Evolutionary conservation across 2,113 vertebrate species (phyloP).

Genomic region (Pavo muticus): DNA sequence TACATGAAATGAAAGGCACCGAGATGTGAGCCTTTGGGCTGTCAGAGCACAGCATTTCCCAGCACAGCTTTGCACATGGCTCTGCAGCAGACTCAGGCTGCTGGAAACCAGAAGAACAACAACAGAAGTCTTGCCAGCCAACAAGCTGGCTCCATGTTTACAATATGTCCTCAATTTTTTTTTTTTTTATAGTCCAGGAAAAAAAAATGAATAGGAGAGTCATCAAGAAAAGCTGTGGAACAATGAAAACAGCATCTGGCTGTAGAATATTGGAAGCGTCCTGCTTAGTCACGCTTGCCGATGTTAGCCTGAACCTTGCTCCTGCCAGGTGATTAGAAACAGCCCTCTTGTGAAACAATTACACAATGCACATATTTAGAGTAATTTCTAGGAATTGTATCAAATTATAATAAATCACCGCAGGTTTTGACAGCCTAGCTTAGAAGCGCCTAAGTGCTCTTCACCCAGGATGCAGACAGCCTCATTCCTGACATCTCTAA

Average conservation of each 20-base stretch:
- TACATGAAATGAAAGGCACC: accelerated
- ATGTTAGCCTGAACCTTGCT: background rate
- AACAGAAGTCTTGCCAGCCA: background rate
- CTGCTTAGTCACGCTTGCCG: background rate
- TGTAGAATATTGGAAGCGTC: background rate
- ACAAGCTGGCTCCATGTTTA: accelerated
- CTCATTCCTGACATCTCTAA: background rate
- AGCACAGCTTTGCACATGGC: accelerated
- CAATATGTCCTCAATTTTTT: background rate
- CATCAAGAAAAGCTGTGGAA: background rate
- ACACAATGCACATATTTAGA: background rate
- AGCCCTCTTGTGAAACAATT: slow-evolving; percentile 5
- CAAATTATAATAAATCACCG: slow-evolving; percentile 34
- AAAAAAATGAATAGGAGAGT: background rate
- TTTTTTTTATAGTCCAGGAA: background rate
- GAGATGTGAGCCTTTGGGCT: background rate
- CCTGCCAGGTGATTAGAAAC: background rate
- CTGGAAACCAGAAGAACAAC: background rate
- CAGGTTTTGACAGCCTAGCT: background rate
- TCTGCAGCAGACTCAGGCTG: background rate
- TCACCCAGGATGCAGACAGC: background rate
- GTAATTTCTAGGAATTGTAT: slow-evolving; percentile 40
- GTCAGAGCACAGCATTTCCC: background rate
- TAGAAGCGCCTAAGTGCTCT: background rate
- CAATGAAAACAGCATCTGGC: background rate